Percentiles rank a stretch among this genome's conserved stretches.
phyloP scores from a whole-genome alignment of 92 coral and sea anemone species.

The Zoanthus gigantus region DNA sequence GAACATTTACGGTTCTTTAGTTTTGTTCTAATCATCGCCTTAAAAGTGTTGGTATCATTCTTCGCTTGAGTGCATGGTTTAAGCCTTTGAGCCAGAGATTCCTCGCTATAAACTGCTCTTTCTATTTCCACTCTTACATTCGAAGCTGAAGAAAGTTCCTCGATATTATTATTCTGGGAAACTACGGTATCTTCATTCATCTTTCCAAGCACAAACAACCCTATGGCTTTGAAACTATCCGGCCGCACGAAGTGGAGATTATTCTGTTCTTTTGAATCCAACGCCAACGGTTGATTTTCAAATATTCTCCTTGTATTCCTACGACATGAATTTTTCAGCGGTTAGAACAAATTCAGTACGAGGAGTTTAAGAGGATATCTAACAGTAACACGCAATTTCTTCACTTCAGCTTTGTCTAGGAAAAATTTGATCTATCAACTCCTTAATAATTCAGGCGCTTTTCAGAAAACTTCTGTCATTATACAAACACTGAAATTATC shows the following conservation, averaged over 20 bases:
- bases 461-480: too few species aligned
- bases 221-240: background rate
- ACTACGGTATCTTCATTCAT: background rate
- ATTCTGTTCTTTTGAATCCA: too few species aligned
- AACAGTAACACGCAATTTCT: too few species aligned
- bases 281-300: too few species aligned
- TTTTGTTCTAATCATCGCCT: background rate
- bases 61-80: slow-evolving; percentile 4
- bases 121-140: background rate
- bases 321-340: too few species aligned
- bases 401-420: too few species aligned
- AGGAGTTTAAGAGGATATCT: too few species aligned
- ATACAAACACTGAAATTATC: too few species aligned
- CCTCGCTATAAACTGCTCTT: slow-evolving; percentile 32
- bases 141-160: background rate
- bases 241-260: background rate
- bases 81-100: slow-evolving; percentile 18
- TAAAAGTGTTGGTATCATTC: background rate
- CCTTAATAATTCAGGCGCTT: too few species aligned
- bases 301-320: too few species aligned
- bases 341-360: too few species aligned
- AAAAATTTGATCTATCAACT: too few species aligned
- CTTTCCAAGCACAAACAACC: background rate
- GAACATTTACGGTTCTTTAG: slow-evolving; percentile 7
- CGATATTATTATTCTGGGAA: background rate